phyloP scores from a whole-genome alignment of 2,888 invertebrate genomes.

The Dryobotodes eremita region DNA sequence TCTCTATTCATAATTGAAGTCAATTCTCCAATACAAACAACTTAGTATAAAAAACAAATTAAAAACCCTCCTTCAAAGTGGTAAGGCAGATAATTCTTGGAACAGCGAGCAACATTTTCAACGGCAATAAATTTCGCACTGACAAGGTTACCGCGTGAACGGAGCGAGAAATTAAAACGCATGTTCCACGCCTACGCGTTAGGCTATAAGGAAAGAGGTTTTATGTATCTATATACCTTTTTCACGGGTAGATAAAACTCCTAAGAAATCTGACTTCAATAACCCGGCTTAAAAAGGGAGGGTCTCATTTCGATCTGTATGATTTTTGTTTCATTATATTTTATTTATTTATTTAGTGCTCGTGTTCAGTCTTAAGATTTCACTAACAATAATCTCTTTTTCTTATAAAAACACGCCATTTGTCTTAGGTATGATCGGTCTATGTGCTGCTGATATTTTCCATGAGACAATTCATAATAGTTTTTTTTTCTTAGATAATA shows the following conservation, averaged over 20 bases:
- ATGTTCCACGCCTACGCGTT: slow-evolving; percentile 6
- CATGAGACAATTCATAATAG: background rate
- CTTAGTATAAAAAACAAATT: slow-evolving; percentile 27
- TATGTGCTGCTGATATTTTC: no score
- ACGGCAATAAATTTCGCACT: slow-evolving; percentile 56
- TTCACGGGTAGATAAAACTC: background rate
- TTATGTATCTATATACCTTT: slow-evolving; percentile 17
- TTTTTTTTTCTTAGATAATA: background rate
- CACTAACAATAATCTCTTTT: no score
- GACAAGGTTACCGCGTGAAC: slow-evolving; percentile 56
- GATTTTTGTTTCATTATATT: background rate
- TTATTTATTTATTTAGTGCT: background rate
- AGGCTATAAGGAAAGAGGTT: background rate
- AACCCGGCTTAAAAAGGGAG: background rate
- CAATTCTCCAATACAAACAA: slow-evolving; percentile 12
- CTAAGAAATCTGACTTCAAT: background rate
- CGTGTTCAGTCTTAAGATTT: no score
- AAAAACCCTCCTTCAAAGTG: slow-evolving; percentile 9
- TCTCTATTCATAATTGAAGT: slow-evolving; percentile 9
- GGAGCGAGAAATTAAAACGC: slow-evolving; percentile 68
- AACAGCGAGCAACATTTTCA: slow-evolving; percentile 43
- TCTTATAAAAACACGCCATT: no score
- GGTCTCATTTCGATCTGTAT: background rate
- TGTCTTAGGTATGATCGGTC: no score
- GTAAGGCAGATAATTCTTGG: slow-evolving; percentile 33